These are phyloP conservation scores for Pachypsylla venusta DNA, from an alignment of 1,140 invertebrate species.

Conservation along the genomic window DNA sequence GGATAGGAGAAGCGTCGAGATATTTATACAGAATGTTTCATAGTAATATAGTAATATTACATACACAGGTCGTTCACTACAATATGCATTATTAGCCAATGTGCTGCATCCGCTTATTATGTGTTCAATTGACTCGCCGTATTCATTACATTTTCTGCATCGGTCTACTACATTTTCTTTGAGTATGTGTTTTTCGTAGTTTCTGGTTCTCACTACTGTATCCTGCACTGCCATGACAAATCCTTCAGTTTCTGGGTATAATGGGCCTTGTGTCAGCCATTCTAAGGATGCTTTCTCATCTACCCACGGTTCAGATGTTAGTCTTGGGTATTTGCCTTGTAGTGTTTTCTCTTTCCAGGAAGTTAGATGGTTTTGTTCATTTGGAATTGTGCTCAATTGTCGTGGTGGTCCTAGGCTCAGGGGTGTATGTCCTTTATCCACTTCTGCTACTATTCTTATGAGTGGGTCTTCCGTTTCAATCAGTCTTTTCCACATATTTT, in stretches of 20 bases:
- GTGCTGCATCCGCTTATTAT: background rate
- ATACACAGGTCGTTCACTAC: too few species aligned
- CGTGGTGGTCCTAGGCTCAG: background rate
- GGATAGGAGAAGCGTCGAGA: too few species aligned
- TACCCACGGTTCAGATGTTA: background rate
- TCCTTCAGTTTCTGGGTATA: background rate
- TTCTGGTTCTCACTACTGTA: background rate
- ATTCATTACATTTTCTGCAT: background rate
- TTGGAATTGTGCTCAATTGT: background rate
- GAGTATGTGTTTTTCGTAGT: background rate
- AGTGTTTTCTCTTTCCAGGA: background rate
- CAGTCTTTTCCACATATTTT: background rate
- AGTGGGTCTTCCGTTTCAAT: background rate
- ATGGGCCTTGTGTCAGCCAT: background rate
- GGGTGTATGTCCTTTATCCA: background rate
- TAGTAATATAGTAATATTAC: too few species aligned
- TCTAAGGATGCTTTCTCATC: background rate
- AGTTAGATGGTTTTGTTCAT: background rate
- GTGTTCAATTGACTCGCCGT: background rate
- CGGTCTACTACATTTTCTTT: background rate
- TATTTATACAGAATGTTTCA: too few species aligned
- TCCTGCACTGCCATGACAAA: background rate
- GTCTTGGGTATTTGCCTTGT: background rate
- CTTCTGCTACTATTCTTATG: background rate
- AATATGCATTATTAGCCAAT: background rate